Percentiles rank a stretch among this genome's conserved stretches.
phyloP scores from a whole-genome alignment of 2,113 vertebrate genomes.

The Grus americana region DNA sequence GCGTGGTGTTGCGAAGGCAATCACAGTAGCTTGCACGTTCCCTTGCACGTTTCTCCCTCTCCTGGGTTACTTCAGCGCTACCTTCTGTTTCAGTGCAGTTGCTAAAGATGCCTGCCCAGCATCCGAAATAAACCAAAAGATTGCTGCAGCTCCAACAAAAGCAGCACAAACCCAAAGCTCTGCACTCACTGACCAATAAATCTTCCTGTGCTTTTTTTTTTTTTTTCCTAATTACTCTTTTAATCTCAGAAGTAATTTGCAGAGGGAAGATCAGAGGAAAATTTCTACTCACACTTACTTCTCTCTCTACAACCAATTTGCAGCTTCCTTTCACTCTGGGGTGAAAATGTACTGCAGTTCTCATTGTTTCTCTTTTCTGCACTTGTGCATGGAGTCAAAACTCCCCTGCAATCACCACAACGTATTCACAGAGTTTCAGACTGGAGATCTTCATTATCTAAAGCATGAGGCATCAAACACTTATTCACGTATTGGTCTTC shows the following conservation, averaged over 20 bases:
- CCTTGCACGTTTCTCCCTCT: background rate
- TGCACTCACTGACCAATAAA: background rate
- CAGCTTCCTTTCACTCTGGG: background rate
- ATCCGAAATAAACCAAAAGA: background rate
- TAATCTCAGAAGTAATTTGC: conserved; percentile 32
- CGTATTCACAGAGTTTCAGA: background rate
- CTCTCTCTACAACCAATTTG: background rate
- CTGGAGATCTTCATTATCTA: background rate
- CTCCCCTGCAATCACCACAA: background rate
- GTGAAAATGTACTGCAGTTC: background rate
- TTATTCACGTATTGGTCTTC: background rate
- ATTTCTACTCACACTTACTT: background rate
- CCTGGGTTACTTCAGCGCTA: background rate
- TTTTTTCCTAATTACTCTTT: background rate
- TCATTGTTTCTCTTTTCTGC: background rate
- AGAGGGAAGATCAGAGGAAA: background rate
- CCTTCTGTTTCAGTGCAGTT: background rate
- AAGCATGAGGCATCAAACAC: background rate
- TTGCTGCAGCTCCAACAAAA: background rate
- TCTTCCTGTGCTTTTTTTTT: background rate
- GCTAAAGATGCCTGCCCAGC: background rate
- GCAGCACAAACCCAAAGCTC: background rate
- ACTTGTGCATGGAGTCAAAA: background rate
- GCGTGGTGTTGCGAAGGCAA: background rate
- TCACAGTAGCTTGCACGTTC: too few relatives aligned